These are phyloP conservation scores for Myxocyprinus asiaticus DNA, from an alignment of 2,113 vertebrate species.

Conservation along the genomic window DNA sequence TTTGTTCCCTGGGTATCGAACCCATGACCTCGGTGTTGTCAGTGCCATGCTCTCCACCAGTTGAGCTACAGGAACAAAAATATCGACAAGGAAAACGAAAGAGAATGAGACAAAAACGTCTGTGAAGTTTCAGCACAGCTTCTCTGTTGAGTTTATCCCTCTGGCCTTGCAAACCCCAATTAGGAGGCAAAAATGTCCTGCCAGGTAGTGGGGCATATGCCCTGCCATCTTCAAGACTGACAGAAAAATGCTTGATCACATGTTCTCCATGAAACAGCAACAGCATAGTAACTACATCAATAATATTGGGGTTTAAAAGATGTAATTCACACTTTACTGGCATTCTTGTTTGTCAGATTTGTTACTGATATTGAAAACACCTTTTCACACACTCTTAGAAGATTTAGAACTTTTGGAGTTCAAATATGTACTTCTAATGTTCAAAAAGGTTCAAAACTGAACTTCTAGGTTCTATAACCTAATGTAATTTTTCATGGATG, in stretches of 20 bases:
- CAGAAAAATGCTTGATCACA: conserved; percentile 32
- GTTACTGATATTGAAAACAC: neutral
- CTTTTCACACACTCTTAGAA: too few species aligned
- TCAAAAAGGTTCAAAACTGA: too few species aligned
- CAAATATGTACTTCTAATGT: too few species aligned
- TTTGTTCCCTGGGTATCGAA: too few species aligned
- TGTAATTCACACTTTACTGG: neutral
- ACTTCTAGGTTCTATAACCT: too few species aligned
- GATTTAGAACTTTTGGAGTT: too few species aligned
- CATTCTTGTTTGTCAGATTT: neutral
- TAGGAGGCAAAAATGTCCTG: conserved; percentile 39
- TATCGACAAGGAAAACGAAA: neutral
- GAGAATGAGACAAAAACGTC: neutral
- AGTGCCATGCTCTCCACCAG: too few species aligned
- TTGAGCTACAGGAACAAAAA: neutral
- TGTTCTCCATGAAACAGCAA: neutral
- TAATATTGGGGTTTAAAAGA: neutral
- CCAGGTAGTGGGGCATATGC: conserved; percentile 21
- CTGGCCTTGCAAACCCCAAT: conserved; percentile 42
- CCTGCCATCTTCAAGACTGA: conserved; percentile 22
- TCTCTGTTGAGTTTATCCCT: conserved; percentile 44
- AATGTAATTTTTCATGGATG: too few species aligned
- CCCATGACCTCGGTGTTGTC: too few species aligned
- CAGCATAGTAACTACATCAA: conserved; percentile 1
- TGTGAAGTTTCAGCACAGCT: neutral